Conservation (phyloP, 2,888 invertebrate species). For the Polydrusus tereticollis region DNA sequence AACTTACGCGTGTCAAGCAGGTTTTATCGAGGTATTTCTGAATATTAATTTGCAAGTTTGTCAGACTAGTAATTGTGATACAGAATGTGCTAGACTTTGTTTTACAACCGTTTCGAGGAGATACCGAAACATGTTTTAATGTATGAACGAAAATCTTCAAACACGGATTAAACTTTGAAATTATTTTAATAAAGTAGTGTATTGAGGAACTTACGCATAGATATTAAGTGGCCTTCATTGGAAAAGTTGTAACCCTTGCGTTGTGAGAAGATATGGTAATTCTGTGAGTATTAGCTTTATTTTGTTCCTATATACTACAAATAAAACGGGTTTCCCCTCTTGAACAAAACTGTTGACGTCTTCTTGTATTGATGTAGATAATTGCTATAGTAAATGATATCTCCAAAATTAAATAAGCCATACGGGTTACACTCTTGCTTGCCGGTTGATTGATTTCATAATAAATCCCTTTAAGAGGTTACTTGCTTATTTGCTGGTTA, state of each 20-base stretch:
- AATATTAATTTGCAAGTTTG: background rate
- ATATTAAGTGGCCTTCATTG: background rate
- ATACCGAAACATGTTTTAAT: background rate
- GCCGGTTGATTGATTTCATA: background rate
- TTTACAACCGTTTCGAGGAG: background rate
- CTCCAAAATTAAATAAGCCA: no score
- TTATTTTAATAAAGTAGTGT: background rate
- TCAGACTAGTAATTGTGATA: no score
- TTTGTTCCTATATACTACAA: background rate
- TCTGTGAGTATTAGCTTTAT: constrained; percentile 62
- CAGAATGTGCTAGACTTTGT: background rate
- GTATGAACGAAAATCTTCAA: no score
- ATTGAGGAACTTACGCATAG: background rate
- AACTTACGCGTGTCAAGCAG: constrained; percentile 4
- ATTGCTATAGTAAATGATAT: no score
- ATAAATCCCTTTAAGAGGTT: constrained; percentile 6
- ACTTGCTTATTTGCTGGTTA: constrained; percentile 38
- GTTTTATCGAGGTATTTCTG: background rate
- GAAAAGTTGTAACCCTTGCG: constrained; percentile 12
- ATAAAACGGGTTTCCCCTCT: no score
- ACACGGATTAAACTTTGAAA: no score
- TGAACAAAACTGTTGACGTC: no score
- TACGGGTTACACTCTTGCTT: constrained; percentile 27
- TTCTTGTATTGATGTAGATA: no score
- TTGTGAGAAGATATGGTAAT: constrained; percentile 65